These are phyloP conservation scores for Morone chrysops DNA, from an alignment of 2,113 vertebrate genomes.

Conservation along the genomic window DNA sequence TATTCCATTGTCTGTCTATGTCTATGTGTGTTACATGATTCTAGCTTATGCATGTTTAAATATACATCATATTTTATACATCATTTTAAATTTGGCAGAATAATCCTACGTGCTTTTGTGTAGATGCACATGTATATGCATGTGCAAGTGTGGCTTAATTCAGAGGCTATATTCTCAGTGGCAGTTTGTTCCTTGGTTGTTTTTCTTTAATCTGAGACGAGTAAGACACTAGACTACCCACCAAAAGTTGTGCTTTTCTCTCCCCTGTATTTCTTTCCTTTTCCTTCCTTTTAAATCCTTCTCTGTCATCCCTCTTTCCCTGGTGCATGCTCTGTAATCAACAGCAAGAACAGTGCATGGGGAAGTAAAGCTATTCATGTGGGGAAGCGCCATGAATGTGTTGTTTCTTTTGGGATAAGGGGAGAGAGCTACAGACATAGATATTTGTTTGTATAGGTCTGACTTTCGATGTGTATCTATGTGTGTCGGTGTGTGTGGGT, in stretches of 20 bases:
- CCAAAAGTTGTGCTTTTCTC: not conserved
- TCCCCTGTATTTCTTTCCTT: not conserved
- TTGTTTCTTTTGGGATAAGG: conserved; percentile 32
- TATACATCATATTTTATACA: not conserved
- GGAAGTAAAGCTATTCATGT: conserved; percentile 50
- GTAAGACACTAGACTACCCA: not conserved
- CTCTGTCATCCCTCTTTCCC: conserved; percentile 27
- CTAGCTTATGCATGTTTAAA: not conserved
- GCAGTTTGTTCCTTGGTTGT: not conserved
- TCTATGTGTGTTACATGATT: not conserved
- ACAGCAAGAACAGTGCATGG: conserved; percentile 37
- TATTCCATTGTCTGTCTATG: not conserved
- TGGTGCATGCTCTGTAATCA: conserved; percentile 67
- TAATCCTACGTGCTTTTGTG: not conserved
- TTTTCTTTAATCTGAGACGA: conserved; percentile 15
- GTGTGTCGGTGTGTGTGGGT: not conserved
- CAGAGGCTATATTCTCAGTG: not conserved
- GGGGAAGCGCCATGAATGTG: conserved; percentile 24
- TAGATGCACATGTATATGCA: not conserved
- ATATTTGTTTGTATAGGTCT: conserved; percentile 7
- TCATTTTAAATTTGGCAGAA: not conserved
- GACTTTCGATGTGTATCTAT: not conserved
- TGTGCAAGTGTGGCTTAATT: not conserved
- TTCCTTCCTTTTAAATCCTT: conserved; percentile 28
- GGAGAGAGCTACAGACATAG: conserved; percentile 9